Percentiles rank a stretch among this genome's conserved stretches.
Conservation (phyloP, 2,888 invertebrate species). For the Eupithecia centaureata region DNA sequence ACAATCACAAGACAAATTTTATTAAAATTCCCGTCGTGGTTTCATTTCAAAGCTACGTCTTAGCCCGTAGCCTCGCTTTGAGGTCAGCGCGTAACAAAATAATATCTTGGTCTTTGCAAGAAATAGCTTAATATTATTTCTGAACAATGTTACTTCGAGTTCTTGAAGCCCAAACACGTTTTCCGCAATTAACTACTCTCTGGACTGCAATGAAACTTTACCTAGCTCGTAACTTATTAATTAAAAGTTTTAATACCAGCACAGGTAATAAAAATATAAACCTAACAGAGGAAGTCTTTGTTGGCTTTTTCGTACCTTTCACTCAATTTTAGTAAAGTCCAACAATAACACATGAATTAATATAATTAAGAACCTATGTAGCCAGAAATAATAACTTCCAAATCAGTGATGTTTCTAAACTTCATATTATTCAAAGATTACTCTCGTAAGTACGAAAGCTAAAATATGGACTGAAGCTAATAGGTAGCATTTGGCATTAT, state of each 20-base stretch:
- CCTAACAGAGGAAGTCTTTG: slow-evolving; percentile 19
- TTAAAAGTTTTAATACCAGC: slow-evolving; percentile 39
- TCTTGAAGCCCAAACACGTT: slow-evolving; percentile 41
- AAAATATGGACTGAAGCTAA: neutral
- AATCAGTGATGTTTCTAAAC: neutral
- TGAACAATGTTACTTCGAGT: slow-evolving; percentile 26
- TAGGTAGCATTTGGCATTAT: too few species aligned
- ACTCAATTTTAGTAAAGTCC: neutral
- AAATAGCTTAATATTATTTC: slow-evolving; percentile 17
- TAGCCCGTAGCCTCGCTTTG: slow-evolving; percentile 2
- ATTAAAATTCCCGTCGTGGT: slow-evolving; percentile 3
- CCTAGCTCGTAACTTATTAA: slow-evolving; percentile 39
- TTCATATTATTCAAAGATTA: neutral
- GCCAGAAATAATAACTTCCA: neutral
- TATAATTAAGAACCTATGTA: neutral
- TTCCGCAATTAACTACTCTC: slow-evolving; percentile 39
- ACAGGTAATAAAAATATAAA: slow-evolving; percentile 13
- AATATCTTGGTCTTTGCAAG: neutral
- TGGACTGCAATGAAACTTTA: slow-evolving; percentile 35
- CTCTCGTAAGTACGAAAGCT: neutral
- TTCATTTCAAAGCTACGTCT: slow-evolving; percentile 3
- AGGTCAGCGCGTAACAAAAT: slow-evolving; percentile 20
- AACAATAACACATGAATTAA: neutral
- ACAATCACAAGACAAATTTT: slow-evolving; percentile 6
- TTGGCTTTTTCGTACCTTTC: neutral